These are phyloP conservation scores for Coregonus suidteri DNA, from an alignment of 2,797 vertebrate species.

Conservation along the genomic window DNA sequence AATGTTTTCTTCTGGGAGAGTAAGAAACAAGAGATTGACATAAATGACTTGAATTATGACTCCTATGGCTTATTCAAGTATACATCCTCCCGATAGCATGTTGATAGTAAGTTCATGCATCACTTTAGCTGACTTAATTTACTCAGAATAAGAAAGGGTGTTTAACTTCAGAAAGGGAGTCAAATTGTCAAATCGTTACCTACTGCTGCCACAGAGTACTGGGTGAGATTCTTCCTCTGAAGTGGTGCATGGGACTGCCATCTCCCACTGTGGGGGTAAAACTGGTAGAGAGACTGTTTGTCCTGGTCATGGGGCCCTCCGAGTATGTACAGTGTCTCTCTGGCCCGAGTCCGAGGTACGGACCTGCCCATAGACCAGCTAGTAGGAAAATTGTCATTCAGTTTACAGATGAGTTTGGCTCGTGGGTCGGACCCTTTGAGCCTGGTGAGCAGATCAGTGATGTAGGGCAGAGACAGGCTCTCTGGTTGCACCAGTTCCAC, in stretches of 20 bases:
- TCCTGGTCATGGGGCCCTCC: slow-evolving; percentile 86
- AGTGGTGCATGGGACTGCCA: slow-evolving; percentile 85
- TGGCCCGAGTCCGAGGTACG: slow-evolving; percentile 62
- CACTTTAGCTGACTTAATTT: neutral
- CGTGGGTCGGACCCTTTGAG: slow-evolving; percentile 73
- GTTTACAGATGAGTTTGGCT: slow-evolving; percentile 77
- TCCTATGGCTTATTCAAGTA: neutral
- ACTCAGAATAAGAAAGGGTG: neutral
- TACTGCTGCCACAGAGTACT: slow-evolving; percentile 86
- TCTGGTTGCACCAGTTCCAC: slow-evolving; percentile 79
- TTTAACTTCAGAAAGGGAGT: neutral
- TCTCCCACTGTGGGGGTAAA: slow-evolving; percentile 77
- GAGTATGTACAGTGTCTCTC: slow-evolving; percentile 82
- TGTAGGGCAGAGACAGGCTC: slow-evolving; percentile 81
- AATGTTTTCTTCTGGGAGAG: slow-evolving; percentile 78
- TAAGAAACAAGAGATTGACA: neutral
- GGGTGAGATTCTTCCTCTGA: slow-evolving; percentile 85
- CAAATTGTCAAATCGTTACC: slow-evolving; percentile 73
- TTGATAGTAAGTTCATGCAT: neutral
- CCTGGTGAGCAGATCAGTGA: slow-evolving; percentile 77
- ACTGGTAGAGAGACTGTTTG: slow-evolving; percentile 82
- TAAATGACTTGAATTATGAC: neutral
- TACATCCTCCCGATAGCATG: neutral
- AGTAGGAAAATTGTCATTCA: slow-evolving; percentile 77
- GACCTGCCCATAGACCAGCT: slow-evolving; percentile 76